A percentile compares a stretch with the other conserved stretches of the same genome.
These are phyloP conservation scores for Ectobius pallidus DNA, from an alignment of 2,888 invertebrate genomes.

Conservation along the genomic window DNA sequence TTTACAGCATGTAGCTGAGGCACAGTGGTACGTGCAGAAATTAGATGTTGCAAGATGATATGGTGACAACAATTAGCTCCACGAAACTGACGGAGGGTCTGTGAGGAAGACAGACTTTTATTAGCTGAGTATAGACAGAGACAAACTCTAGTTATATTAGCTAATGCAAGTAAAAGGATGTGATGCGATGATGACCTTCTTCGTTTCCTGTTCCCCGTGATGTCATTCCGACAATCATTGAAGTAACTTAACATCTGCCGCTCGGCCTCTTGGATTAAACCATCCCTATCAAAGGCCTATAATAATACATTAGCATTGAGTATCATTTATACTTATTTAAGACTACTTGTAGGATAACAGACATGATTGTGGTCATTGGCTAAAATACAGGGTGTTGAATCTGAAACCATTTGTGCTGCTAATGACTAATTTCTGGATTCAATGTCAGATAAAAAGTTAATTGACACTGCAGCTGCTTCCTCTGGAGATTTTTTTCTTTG, in stretches of 20 bases:
- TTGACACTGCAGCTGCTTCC: too few relatives aligned
- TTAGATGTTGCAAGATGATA: conserved; percentile 28
- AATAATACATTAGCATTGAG: conserved; percentile 17
- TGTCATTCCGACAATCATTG: conserved; percentile 23
- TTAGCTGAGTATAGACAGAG: background rate
- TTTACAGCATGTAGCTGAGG: too few relatives aligned
- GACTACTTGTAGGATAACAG: too few relatives aligned
- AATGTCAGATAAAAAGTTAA: too few relatives aligned
- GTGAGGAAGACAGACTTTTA: background rate
- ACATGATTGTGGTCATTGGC: too few relatives aligned
- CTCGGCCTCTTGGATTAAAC: background rate
- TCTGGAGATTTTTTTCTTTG: too few relatives aligned
- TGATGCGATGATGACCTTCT: conserved; percentile 23
- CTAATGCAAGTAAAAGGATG: conserved; percentile 30
- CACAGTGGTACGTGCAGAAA: background rate
- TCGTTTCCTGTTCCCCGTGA: conserved; percentile 26
- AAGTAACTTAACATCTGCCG: conserved; percentile 24
- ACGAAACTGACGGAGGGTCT: background rate
- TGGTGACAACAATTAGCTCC: conserved; percentile 23
- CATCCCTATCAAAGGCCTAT: background rate
- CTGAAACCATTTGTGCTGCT: too few relatives aligned
- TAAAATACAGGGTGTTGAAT: too few relatives aligned
- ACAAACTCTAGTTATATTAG: conserved; percentile 4
- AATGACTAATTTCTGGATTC: too few relatives aligned
- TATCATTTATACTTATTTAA: too few relatives aligned